Evolutionary conservation across 2,888 invertebrate species (phyloP).

Genomic region (Phorcus lineatus): DNA sequence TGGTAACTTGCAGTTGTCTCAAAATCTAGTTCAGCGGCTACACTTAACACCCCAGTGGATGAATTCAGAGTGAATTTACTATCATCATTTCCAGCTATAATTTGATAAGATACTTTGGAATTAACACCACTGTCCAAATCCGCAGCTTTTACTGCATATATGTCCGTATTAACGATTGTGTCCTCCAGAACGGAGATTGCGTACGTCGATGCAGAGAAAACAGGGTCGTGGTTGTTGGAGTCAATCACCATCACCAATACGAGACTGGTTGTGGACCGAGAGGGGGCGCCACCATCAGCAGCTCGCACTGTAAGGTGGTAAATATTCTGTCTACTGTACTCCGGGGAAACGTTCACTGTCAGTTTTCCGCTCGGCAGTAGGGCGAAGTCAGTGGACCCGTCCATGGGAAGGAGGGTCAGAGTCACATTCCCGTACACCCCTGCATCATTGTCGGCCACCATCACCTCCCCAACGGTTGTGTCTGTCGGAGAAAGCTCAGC

Average conservation of each 20-base stretch:
- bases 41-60: slow-evolving; percentile 33
- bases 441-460: slow-evolving; percentile 50
- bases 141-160: slow-evolving; percentile 87
- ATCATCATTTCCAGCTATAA: slow-evolving; percentile 46
- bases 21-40: slow-evolving; percentile 43
- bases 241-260: slow-evolving; percentile 91
- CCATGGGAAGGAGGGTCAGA: not conserved
- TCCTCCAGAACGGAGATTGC: slow-evolving; percentile 90
- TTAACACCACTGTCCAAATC: slow-evolving; percentile 91
- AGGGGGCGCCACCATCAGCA: slow-evolving; percentile 77
- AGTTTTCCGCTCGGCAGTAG: slow-evolving; percentile 90
- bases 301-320: slow-evolving; percentile 88
- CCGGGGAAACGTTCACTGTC: slow-evolving; percentile 88
- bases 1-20: slow-evolving; percentile 44
- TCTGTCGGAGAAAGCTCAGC: slow-evolving; percentile 39
- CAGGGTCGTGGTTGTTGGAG: slow-evolving; percentile 83
- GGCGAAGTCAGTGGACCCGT: slow-evolving; percentile 33
- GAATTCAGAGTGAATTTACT: slow-evolving; percentile 40
- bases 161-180: slow-evolving; percentile 88
- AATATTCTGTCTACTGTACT: slow-evolving; percentile 87
- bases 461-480: slow-evolving; percentile 37
- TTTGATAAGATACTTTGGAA: slow-evolving; percentile 87
- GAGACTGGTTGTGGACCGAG: slow-evolving; percentile 86
- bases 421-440: slow-evolving; percentile 34
- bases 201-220: slow-evolving; percentile 83